Conservation (phyloP, 2,113 vertebrate species). For the Psittacula cyanocephala region DNA sequence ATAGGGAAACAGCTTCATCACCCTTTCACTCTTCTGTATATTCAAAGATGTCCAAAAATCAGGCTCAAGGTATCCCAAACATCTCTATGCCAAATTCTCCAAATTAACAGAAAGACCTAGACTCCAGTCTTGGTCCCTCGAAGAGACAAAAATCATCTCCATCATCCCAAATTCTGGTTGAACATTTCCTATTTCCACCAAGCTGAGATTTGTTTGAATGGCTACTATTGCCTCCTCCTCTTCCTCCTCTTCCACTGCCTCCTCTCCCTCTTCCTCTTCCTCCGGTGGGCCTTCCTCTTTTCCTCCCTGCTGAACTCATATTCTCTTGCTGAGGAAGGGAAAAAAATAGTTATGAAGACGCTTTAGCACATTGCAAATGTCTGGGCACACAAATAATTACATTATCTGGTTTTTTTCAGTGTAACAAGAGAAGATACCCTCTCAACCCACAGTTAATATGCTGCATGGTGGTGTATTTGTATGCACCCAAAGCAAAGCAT, state of each 20-base stretch:
- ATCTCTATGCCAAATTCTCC: no score
- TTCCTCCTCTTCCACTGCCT: constrained; percentile 23
- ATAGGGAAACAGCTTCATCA: background rate
- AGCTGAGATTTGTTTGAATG: constrained; percentile 35
- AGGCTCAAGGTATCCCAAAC: background rate
- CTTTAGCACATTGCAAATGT: background rate
- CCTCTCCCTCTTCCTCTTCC: constrained; percentile 76
- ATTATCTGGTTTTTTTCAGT: background rate
- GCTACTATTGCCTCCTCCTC: constrained; percentile 36
- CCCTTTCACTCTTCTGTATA: background rate
- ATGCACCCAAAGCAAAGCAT: background rate
- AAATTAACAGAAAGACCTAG: constrained; percentile 53
- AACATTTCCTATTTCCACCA: constrained; percentile 78
- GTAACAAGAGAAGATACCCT: background rate
- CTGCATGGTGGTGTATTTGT: background rate
- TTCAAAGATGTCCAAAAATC: background rate
- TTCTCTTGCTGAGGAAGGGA: constrained; percentile 23
- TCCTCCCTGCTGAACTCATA: constrained; percentile 79
- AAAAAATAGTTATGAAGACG: background rate
- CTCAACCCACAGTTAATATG: background rate
- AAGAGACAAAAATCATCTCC: constrained; percentile 88
- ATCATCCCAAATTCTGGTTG: constrained; percentile 82
- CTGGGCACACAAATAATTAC: background rate
- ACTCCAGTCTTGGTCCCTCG: constrained; percentile 67
- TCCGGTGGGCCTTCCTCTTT: constrained; percentile 85